Base-by-base conservation (phyloP, 92 coral and sea anemone genomes). In the Ricordea florida region DNA sequence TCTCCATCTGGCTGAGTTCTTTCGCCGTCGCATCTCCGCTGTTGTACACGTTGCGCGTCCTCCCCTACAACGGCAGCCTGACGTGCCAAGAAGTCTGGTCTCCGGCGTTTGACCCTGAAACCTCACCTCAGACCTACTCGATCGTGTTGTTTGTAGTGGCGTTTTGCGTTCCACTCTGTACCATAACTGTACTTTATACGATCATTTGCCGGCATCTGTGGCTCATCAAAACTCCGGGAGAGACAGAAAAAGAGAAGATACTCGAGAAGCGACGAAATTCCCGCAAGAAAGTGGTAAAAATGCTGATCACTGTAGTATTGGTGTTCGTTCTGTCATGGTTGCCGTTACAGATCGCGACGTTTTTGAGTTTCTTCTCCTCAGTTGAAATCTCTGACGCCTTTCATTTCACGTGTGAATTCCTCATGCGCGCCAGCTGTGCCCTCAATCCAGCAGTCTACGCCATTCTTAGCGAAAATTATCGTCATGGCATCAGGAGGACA, bases 171-270 rank as follows among this genome's bases (percentile, higher is more conserved):
- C 98, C 98, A 1, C 72, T 94, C 20, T 30, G 81, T 10, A 75
- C 85, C 13, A 91, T 88, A 57, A 85, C 90, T 0, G 81, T 85
- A 27, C 64, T 91, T 72, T 94, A 94, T 57, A 38, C 98, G 3
- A 61, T 83, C 18, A 88, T 94, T 16, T 85, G 90, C 43, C 78
- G 82, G 37, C 80, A 78, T 63, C 84, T 94, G 26, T 94, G 97
- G 94, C 51, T 64, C 36, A 89, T 84, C 17, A 80, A 87, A 46
- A 77, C 87, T 0, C 98, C 97, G 2, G 98, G 98, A n/a, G 91
- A 79, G 30, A 55, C 41, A 0, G 77, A 52, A 42, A 42, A 37
- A 20, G 77, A 70, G 22, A 66, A 74, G 53, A 90, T 82, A 36
- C 62, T 81, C 1, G 13, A 72, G 3, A 59, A 43, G 53, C 65